phyloP scores from a whole-genome alignment of 2,888 invertebrate genomes.

The Subacronicta megacephala region DNA sequence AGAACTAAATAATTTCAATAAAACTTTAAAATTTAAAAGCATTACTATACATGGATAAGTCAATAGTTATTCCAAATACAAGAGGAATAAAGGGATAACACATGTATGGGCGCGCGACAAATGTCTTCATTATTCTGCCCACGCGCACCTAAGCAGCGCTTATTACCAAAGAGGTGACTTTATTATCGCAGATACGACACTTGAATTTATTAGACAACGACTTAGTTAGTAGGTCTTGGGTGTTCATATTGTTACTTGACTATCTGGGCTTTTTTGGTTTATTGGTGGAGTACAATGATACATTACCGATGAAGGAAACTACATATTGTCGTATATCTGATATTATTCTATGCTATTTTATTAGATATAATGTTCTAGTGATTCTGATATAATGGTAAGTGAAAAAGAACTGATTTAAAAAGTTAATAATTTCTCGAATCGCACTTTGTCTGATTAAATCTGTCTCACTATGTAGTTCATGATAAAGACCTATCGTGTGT shows the following conservation, averaged over 20 bases:
- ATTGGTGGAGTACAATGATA: constrained; percentile 22
- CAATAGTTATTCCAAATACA: constrained; percentile 20
- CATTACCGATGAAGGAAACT: constrained; percentile 17
- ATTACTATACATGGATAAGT: constrained; percentile 11
- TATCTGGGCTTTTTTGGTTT: constrained; percentile 26
- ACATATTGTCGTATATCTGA: too few relatives aligned
- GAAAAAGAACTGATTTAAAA: too few relatives aligned
- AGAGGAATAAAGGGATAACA: constrained; percentile 61
- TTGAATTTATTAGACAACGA: constrained; percentile 48
- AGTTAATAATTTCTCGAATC: too few relatives aligned
- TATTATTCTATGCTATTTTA: too few relatives aligned
- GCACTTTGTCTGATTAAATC: too few relatives aligned
- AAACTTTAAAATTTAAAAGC: constrained; percentile 16
- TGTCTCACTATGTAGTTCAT: too few relatives aligned
- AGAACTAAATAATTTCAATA: constrained; percentile 31
- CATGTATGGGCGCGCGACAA: constrained; percentile 68
- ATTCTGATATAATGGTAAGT: not conserved
- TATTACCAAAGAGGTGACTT: constrained; percentile 57
- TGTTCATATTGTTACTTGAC: constrained; percentile 27
- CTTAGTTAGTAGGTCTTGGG: constrained; percentile 44
- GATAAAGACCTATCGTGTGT: too few relatives aligned
- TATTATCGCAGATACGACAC: constrained; percentile 56
- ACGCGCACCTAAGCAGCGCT: constrained; percentile 64
- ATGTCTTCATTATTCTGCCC: constrained; percentile 84
- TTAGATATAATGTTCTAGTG: not conserved